Evolutionary conservation across 2,113 vertebrate species (phyloP).

Genomic region (Megaceryle torquata): DNA sequence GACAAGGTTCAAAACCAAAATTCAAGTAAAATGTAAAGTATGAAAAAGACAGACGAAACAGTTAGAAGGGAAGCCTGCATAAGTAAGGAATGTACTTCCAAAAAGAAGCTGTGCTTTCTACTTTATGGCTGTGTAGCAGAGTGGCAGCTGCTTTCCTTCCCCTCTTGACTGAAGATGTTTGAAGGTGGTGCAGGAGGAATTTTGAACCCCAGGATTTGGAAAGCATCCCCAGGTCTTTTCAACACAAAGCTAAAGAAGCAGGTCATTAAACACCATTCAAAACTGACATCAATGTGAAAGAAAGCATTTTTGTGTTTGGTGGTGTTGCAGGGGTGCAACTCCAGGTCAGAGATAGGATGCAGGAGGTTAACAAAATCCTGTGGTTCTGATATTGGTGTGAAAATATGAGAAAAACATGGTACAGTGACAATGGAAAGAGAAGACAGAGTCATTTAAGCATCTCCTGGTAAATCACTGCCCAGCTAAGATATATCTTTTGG

Average conservation of each 20-base stretch:
- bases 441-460: not conserved
- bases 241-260: not conserved
- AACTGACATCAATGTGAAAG: not conserved
- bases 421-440: not conserved
- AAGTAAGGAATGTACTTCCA: not conserved
- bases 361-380: not conserved
- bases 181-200: not conserved
- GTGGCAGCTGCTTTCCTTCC: not conserved
- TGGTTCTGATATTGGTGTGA: not conserved
- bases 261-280: accelerated
- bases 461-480: not conserved
- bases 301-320: not conserved
- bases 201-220: not conserved
- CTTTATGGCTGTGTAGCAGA: not conserved
- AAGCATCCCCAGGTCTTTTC: not conserved
- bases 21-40: not conserved
- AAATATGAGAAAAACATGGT: not conserved
- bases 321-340: not conserved
- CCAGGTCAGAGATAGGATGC: not conserved
- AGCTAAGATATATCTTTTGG: not conserved
- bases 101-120: not conserved
- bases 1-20: not conserved
- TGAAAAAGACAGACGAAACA: not conserved
- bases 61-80: not conserved
- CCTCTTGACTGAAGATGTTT: not conserved